Base-by-base conservation (phyloP, 1,140 invertebrate genomes). In the Lordiphosa mommai region DNA sequence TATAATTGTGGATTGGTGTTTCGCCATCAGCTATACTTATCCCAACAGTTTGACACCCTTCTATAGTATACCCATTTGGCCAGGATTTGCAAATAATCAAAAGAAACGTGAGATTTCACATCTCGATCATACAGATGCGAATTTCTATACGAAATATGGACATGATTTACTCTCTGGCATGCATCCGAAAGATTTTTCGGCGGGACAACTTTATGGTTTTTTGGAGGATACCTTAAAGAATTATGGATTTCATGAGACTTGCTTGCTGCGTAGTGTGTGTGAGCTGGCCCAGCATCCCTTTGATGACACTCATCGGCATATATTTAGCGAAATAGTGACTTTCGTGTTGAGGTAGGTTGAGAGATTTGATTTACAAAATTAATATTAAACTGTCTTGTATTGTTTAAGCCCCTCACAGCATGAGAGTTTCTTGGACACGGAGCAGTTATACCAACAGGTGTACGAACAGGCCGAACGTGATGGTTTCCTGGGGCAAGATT, bases 21-120 rank as follows among this genome's bases (percentile, higher is more conserved):
- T 88, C 9, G 72, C 79, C 38, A 59, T 88, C 14, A 52, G 63
- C 10, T 88, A 88, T 40, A 70, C 58, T 3, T 53, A 86, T 17
- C 87, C 87, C 4, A 41, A 47, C 33, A 66, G 59, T 6, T 17
- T 87, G 2, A 46, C 51, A 2, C 58, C 66, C 0, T 88, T 88
- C 29, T 88, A 88, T 32, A 86, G 74, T 47, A 74, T 88, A n/a
- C 84, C 86, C 7, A 87, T 88, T 1, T 88, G 84, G 84, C 82
- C 76, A 7, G 72, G 74, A 8, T 85, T 85, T 36, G 72, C 72
- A 8, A 84, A 84, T 20, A 72, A 72, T 20, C 57, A 82, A 12
- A 33, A 43, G 1, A 80, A 86, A 13, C 56, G 80, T 0, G 68
- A 72, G 6, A 9, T 61, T 1, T 50, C 59, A 0, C 72, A 29